phyloP scores from a whole-genome alignment of 2,888 invertebrate genomes.

The Athrips mouffetella region DNA sequence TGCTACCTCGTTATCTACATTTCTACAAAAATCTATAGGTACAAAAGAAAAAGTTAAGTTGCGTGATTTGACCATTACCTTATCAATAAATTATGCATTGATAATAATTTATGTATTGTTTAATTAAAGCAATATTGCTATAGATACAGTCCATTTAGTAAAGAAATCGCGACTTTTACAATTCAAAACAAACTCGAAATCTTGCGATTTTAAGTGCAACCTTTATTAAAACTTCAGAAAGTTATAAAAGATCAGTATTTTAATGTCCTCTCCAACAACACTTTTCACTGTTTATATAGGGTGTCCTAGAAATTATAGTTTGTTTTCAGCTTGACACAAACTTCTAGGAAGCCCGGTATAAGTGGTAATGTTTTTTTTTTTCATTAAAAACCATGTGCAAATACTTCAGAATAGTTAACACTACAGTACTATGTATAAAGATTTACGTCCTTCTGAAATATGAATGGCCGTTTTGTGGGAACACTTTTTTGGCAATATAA shows the following conservation, averaged over 20 bases:
- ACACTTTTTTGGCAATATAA: neutral
- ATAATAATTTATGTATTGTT: conserved; percentile 41
- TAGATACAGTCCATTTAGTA: conserved; percentile 37
- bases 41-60: conserved; percentile 38
- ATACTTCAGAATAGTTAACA: neutral
- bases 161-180: neutral
- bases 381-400: conserved; percentile 16
- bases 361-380: conserved; percentile 1
- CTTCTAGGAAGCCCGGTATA: too few species aligned
- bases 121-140: conserved; percentile 46
- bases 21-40: conserved; percentile 64
- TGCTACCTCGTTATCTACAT: conserved; percentile 71
- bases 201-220: conserved; percentile 15
- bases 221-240: neutral
- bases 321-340: too few species aligned
- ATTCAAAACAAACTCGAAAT: conserved; percentile 2
- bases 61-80: conserved; percentile 47
- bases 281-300: too few species aligned
- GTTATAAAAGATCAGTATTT: neutral
- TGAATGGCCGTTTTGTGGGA: neutral
- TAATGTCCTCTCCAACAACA: too few species aligned
- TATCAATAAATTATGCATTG: conserved; percentile 61
- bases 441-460: conserved; percentile 4
- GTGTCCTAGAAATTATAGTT: too few species aligned
- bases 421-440: conserved; percentile 7